Conservation (phyloP, 1,140 invertebrate species). For the Bradysia coprophila region DNA sequence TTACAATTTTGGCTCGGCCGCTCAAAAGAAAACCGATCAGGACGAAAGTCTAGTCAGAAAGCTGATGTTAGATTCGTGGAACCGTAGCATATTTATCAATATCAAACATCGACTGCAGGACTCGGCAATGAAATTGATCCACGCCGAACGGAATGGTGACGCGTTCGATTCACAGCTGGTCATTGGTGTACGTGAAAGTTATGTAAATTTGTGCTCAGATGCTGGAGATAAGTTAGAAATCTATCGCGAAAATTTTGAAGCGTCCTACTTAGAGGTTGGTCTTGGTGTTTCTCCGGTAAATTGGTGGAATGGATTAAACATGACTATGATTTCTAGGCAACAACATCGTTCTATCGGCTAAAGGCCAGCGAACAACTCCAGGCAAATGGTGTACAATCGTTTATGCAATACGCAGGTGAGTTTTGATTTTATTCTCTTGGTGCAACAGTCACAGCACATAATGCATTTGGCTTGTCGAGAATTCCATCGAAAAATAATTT, state of each 20-base stretch:
- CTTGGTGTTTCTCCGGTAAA: too few relatives aligned
- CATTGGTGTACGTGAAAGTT: conserved; percentile 89
- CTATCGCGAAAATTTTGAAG: conserved; percentile 93
- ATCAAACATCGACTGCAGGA: conserved; percentile 88
- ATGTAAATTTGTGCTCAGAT: conserved; percentile 94
- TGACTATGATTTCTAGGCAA: too few relatives aligned
- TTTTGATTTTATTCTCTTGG: too few relatives aligned
- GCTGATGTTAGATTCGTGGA: conserved; percentile 96
- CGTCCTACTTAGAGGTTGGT: conserved; percentile 67
- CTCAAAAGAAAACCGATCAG: conserved; percentile 52
- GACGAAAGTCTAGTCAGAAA: conserved; percentile 83
- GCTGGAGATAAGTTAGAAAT: conserved; percentile 84
- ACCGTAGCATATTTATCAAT: conserved; percentile 89
- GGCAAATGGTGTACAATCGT: conserved; percentile 85
- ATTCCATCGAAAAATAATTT: too few relatives aligned
- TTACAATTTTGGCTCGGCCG: too few relatives aligned
- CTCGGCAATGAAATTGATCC: conserved; percentile 93
- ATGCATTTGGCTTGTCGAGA: too few relatives aligned
- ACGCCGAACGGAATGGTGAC: conserved; percentile 91
- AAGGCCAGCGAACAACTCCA: conserved; percentile 82
- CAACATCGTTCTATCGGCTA: conserved; percentile 86
- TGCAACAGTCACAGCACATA: too few relatives aligned
- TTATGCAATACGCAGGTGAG: conserved; percentile 95
- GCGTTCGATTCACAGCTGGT: conserved; percentile 94
- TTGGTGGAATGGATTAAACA: too few relatives aligned